Base-by-base conservation (phyloP, 2,888 invertebrate genomes). In the Syrista parreyssii region DNA sequence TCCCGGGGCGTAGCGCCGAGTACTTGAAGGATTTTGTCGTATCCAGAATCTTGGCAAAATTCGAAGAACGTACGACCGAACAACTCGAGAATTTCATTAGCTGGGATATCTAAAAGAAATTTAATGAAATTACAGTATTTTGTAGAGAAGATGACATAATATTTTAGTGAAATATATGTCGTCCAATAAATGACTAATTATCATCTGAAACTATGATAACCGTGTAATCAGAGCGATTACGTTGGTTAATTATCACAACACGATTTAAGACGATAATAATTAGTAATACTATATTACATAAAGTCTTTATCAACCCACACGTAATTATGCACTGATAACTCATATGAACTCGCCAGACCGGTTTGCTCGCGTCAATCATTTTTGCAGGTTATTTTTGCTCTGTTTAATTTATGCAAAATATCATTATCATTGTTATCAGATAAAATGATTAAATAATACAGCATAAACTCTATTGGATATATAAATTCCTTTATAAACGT, bases 21-120 rank as follows among this genome's bases (percentile, higher is more conserved):
- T 11, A 98, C 98, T 92, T 98, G 97, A 68, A 99, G 93, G 82
- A 98, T 98, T 92, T 98, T 97, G 89, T 98, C 98, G 89, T 98
- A 98, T n/a, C 98, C 98, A 3, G 98, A 98, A 90, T 98, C 98
- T 91, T 98, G 97, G 88, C 98, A 98, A 89, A 98, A 98, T 91
- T 98, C 98, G 89, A 98, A 98, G 92, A 98, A 98, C 86, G 97
- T 98, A 89, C 97, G 97, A 1, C 98, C 98, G 88, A 98, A 98
- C 6, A 97, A 92, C 90, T 98, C 98, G 86, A 98, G 92, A 84
- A 98, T 97, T 55, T 96, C 95, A 87, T 97, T 96, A 1, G 98
- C 98, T 55, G 98, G 97, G 82, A 97, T 97, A 90, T 97, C 98
- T 98, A 90, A 6, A 92, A 92, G 9, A 68, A n/a, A 15, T 55